Percentiles rank a stretch among this genome's conserved stretches.
These are phyloP conservation scores for Bugulina stolonifera DNA, from an alignment of 2,888 invertebrate genomes.

Conservation along the genomic window DNA sequence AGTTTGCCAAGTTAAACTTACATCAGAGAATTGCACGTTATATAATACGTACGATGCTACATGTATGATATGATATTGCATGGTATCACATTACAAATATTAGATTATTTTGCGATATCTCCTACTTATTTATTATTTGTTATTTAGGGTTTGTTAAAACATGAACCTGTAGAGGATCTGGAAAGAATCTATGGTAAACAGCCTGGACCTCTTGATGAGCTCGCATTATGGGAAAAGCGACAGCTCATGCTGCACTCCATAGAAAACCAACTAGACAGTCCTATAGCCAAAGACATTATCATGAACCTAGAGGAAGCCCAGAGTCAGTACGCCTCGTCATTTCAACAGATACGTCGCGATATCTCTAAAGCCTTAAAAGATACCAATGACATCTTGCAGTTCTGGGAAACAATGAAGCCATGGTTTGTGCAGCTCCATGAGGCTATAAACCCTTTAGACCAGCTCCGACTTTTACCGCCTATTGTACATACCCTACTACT, in stretches of 20 bases:
- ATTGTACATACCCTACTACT: constrained; percentile 48
- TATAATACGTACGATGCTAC: too few relatives aligned
- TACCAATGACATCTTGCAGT: constrained; percentile 44
- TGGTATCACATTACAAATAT: too few relatives aligned
- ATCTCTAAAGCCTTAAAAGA: constrained; percentile 47
- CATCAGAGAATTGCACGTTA: too few relatives aligned
- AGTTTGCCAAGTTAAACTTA: too few relatives aligned
- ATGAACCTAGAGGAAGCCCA: constrained; percentile 49
- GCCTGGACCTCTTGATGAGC: constrained; percentile 50
- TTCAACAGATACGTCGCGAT: constrained; percentile 44
- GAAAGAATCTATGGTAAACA: constrained; percentile 40
- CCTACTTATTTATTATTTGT: too few relatives aligned
- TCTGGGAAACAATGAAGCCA: constrained; percentile 44
- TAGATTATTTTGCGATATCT: too few relatives aligned
- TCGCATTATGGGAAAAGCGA: constrained; percentile 48
- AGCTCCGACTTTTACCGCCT: constrained; percentile 47
- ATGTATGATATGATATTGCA: too few relatives aligned
- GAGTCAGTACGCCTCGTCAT: constrained; percentile 49
- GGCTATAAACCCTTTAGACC: constrained; percentile 38
- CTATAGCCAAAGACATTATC: constrained; percentile 48
- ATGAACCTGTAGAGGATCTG: constrained; percentile 45
- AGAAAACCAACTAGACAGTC: constrained; percentile 45
- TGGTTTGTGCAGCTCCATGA: constrained; percentile 44
- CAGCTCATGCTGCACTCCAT: constrained; percentile 46
- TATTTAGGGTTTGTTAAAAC: constrained; percentile 43